Base-by-base conservation (phyloP, 2,888 invertebrate species). In the Patella pellucida region DNA sequence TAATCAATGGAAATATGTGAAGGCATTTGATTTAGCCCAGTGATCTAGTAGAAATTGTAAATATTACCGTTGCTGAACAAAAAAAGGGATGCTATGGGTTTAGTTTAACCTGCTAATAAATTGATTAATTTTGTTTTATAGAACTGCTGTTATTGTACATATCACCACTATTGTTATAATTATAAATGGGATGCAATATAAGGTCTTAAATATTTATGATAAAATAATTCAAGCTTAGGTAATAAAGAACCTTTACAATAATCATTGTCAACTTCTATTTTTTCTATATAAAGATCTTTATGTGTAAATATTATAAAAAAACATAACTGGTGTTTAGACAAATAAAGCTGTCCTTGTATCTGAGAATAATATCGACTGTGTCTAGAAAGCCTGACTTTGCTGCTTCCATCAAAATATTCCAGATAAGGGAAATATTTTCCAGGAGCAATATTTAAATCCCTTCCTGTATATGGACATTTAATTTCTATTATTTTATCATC, bases 391-490 rank as follows among this genome's bases (percentile, higher is more conserved):
- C 41, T 23, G 14, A 73, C 67, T 19, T 77, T 19, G 27, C 27
- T 27, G 27, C 27, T 27, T 5, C 72, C 70, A 50, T 67, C 56
- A 70, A 23, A 27, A 41, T 54, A 50, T 27, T 51, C 19, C 16
- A 79, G 68, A 68, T 50, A 77, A 50, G 79, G 76, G 67, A 81
- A 79, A 4, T 73, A 50, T 52, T 71, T 31, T 14, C 73, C 73
- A 50, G 79, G 75, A 19, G n/a, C 23, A 62, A 79, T 74, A 4
- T 14, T 4, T 16, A n/a, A 56, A 19, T 79, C 69, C 68, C 81
- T 73, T 0, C 78, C n/a, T n/a, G n/a, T n/a, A n/a, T n/a, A 79
- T 52, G 82, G 78, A 52, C 80, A 79, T 67, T 82, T 82, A 0
- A 82, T 72, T 67, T 82, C 81, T 31, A 81, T 31, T 15, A 80